Evolutionary conservation across 2,888 invertebrate species (phyloP), one percentile per base, ranked within the genome.

Genomic region (Chymomyza caudatula): DNA sequence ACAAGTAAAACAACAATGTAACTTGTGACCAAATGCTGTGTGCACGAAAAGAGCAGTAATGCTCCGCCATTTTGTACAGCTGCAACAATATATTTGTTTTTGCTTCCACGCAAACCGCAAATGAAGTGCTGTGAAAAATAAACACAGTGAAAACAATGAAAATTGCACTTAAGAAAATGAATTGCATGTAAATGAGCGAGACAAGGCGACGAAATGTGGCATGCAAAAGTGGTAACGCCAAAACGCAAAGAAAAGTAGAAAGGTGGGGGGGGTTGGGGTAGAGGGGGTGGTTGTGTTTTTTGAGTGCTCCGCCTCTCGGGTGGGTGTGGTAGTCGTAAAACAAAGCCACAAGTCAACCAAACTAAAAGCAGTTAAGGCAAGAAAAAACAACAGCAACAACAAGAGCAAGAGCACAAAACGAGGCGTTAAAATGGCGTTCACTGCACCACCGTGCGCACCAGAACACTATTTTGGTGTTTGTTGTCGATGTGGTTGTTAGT

Each of bases 161-260:
- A 85, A 84, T 77, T 87, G 87, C 87, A 87, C 87, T 87, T 85
- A 87, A 85, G 87, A 86, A 87, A 87, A 87, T 87, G 86, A 87
- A 87, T 87, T 83, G 87, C 79, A 83, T 85, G 83, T 85, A 87
- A 87, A 87, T 87, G 84, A 86, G 86, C 80, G 69, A 15, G 44
- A 17, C 51, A 20, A 51, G 20, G 51, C 52, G 20, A 19, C 23
- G 23, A 53, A 25, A 25, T 53, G 53, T 51, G 51, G 51, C 22
- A 47, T 0, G 5, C 15, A 47, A 17, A 61, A 42, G 47, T 3
- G 17, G 58, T 4, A 15, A 44, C n/a, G 42, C 19, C 55, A 22
- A n/a, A 43, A 43, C 20, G 52, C 47, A 51, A 23, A 8, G 19
- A 44, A n/a, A n/a, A 11, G 20, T 19, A 19, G 49, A 6, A 29